A percentile compares a stretch with the other conserved stretches of the same genome.
Evolutionary conservation across 2,888 invertebrate genomes (phyloP).

Genomic region (Silvanus unidentatus): DNA sequence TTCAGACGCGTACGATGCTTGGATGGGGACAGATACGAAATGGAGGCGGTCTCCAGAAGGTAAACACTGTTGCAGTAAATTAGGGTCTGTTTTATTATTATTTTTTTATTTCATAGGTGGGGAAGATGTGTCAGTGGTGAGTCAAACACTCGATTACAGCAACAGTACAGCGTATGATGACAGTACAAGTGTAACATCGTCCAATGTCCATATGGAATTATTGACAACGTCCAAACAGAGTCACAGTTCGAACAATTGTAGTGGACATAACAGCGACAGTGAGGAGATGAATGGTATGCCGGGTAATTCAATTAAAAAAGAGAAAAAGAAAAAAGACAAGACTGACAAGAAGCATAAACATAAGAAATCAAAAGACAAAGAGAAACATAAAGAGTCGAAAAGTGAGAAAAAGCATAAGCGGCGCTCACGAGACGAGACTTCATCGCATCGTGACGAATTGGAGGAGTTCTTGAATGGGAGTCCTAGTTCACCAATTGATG

Average conservation of each 20-base stretch:
- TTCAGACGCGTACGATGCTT: slow-evolving; percentile 52
- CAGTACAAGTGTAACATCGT: slow-evolving; percentile 51
- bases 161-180: slow-evolving; percentile 50
- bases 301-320: slow-evolving; percentile 36
- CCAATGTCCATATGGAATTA: slow-evolving; percentile 52
- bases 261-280: slow-evolving; percentile 49
- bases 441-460: slow-evolving; percentile 50
- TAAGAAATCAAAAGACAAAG: slow-evolving; percentile 52
- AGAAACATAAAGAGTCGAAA: slow-evolving; percentile 46
- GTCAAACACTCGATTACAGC: slow-evolving; percentile 49
- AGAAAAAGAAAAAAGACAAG: slow-evolving; percentile 40
- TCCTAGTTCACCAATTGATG: slow-evolving; percentile 50
- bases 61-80: too few species aligned
- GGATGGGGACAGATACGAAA: slow-evolving; percentile 62
- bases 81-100: not conserved
- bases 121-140: slow-evolving; percentile 46
- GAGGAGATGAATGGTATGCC: slow-evolving; percentile 34
- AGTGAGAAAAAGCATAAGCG: slow-evolving; percentile 46
- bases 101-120: too few species aligned
- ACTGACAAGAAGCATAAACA: slow-evolving; percentile 41
- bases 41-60: slow-evolving; percentile 72
- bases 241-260: slow-evolving; percentile 51
- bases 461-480: slow-evolving; percentile 59
- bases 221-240: slow-evolving; percentile 53
- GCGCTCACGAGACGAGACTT: slow-evolving; percentile 44